A percentile compares a stretch with the other conserved stretches of the same genome.
These are phyloP conservation scores for Turnix velox DNA, from an alignment of 2,113 vertebrate species.

Conservation along the genomic window DNA sequence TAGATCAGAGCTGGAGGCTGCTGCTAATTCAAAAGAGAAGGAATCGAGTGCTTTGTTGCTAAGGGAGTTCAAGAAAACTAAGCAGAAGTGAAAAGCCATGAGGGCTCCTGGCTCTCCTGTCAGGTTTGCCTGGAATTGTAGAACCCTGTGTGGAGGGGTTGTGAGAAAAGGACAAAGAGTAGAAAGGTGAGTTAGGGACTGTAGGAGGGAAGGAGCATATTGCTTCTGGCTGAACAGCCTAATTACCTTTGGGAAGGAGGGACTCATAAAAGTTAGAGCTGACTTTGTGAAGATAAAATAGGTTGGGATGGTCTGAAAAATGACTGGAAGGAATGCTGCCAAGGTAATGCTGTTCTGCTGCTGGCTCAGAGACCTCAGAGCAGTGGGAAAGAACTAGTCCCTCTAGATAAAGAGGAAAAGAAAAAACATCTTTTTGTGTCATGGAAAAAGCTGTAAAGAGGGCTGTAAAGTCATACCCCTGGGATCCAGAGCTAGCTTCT, in stretches of 20 bases:
- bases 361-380: neutral
- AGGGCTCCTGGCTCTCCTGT: neutral
- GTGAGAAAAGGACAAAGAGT: neutral
- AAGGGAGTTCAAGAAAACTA: neutral
- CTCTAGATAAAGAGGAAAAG: neutral
- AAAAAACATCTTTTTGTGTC: neutral
- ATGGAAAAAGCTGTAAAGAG: neutral
- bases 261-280: neutral
- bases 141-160: neutral
- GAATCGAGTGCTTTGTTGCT: neutral
- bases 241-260: neutral
- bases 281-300: neutral
- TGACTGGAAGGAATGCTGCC: neutral
- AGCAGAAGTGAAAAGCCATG: neutral
- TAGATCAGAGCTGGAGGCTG: constrained; percentile 1
- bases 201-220: neutral
- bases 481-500: neutral
- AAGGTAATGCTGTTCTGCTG: neutral
- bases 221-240: neutral
- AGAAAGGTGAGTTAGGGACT: neutral
- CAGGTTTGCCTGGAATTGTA: neutral
- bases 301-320: neutral
- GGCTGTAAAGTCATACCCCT: neutral
- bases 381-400: neutral
- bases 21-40: neutral